A percentile compares a stretch with the other conserved stretches of the same genome.
Evolutionary conservation across 2,888 invertebrate species (phyloP).

Genomic region (Axea sp.): DNA sequence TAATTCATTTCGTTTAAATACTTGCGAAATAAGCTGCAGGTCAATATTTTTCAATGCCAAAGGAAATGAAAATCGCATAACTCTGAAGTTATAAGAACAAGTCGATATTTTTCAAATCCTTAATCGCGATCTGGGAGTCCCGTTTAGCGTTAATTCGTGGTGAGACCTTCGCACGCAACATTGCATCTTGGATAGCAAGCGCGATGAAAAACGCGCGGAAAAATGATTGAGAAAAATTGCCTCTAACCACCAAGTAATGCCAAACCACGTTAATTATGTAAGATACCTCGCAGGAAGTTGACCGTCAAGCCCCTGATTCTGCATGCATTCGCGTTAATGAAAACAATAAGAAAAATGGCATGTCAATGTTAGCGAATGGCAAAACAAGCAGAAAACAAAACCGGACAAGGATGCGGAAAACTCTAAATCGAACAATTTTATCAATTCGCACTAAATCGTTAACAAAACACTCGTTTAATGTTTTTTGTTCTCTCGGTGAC

Average conservation of each 20-base stretch:
- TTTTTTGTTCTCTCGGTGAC: conserved; percentile 6
- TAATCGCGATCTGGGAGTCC: conserved; percentile 20
- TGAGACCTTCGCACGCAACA: conserved; percentile 35
- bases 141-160: conserved; percentile 38
- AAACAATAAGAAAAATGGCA: conserved; percentile 45
- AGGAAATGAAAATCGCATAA: conserved; percentile 42
- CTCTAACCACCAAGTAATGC: too few relatives aligned
- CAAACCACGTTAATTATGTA: conserved; percentile 28
- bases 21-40: too few relatives aligned
- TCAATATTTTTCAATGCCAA: conserved; percentile 33
- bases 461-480: conserved; percentile 15
- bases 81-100: conserved; percentile 14
- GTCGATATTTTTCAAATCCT: conserved; percentile 21
- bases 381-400: conserved; percentile 19
- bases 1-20: too few relatives aligned
- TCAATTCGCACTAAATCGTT: conserved; percentile 45
- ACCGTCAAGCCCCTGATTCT: conserved; percentile 29
- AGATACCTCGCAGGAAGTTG: conserved; percentile 40
- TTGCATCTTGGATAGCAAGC: background rate
- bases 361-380: conserved; percentile 34
- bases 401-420: background rate
- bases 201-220: background rate
- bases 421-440: conserved; percentile 22
- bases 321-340: conserved; percentile 30
- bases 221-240: conserved; percentile 3